Conservation (phyloP, 2,113 vertebrate species). For the rat (Rattus norvegicus) region GRCr8 NC_086026.1:40239001-40239500, state of each 20-base stretch:
- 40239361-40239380: not conserved
- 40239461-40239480: not conserved
- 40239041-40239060: too few species aligned
- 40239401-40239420: not conserved
- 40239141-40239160: not conserved
- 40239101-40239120: not conserved
- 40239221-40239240: not conserved
- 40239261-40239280: not conserved
- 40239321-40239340: not conserved
- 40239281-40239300: not conserved
- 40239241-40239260: not conserved
- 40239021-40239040: too few species aligned
- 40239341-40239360: conserved; percentile 34
- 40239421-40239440: not conserved
- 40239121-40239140: not conserved
- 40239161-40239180: not conserved
- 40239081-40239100: not conserved
- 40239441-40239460: not conserved
- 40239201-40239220: not conserved
- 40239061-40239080: too few species aligned
- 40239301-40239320: not conserved
- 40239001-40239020: too few species aligned
- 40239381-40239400: not conserved
- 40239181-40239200: not conserved
- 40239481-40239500: not conserved